Conservation (phyloP, 2,113 vertebrate genomes). For the Oreochromis niloticus region DNA sequence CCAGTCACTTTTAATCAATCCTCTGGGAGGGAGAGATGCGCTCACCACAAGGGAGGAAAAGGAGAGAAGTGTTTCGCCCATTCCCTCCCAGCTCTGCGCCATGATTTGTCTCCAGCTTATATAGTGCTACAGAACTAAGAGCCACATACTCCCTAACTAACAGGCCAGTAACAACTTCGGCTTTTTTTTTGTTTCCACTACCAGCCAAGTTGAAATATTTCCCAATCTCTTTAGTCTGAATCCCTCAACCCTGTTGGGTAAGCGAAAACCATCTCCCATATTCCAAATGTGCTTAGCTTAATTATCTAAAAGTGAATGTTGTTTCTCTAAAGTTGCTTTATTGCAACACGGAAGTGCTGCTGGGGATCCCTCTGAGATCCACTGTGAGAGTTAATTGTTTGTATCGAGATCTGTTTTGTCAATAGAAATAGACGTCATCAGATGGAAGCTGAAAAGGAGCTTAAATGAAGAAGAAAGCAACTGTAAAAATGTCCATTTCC, state of each 20-base stretch:
- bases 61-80: neutral
- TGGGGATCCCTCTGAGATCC: neutral
- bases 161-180: neutral
- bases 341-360: neutral
- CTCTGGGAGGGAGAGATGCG: neutral
- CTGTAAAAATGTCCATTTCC: neutral
- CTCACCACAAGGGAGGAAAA: neutral
- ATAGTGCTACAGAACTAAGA: neutral
- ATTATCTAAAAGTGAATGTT: neutral
- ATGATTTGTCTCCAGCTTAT: neutral
- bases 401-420: neutral
- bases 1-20: slow-evolving; percentile 75
- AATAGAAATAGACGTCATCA: neutral
- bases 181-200: neutral
- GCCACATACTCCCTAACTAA: neutral
- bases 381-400: neutral
- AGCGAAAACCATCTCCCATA: neutral
- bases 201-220: neutral
- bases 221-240: neutral
- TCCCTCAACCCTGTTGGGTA: neutral
- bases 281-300: neutral
- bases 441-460: neutral
- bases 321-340: neutral
- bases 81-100: neutral
- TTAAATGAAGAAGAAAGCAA: neutral